Evolutionary conservation across 2,888 invertebrate species (phyloP).

Genomic region (Caenorhabditis sp.): DNA sequence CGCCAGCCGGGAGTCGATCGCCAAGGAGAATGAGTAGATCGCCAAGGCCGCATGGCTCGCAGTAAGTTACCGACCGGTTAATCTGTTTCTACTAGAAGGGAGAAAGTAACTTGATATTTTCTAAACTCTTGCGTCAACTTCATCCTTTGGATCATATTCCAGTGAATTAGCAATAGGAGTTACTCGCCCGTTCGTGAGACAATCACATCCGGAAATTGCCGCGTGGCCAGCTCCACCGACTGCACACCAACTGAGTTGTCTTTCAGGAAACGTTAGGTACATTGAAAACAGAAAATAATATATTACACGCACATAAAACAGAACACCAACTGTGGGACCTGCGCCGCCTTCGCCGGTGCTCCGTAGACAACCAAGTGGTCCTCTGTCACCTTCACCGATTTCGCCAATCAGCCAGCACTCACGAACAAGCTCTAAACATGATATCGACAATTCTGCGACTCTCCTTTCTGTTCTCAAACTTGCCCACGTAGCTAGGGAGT

Average conservation of each 20-base stretch:
- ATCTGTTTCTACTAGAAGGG: neutral
- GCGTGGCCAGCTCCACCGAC: conserved; percentile 77
- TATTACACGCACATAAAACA: neutral
- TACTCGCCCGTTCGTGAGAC: conserved; percentile 58
- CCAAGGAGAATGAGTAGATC: conserved; percentile 60
- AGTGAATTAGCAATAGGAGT: conserved; percentile 57
- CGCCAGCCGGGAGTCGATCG: conserved; percentile 57
- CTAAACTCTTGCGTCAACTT: conserved; percentile 6
- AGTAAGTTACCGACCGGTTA: conserved; percentile 45
- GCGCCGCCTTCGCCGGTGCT: conserved; percentile 56
- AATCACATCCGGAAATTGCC: conserved; percentile 76
- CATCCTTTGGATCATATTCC: conserved; percentile 16
- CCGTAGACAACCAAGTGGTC: conserved; percentile 35
- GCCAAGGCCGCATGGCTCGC: conserved; percentile 53
- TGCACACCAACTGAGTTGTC: conserved; percentile 50
- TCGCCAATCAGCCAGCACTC: conserved; percentile 58
- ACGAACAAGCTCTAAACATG: conserved; percentile 56
- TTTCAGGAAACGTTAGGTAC: conserved; percentile 62
- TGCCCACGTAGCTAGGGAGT: conserved; percentile 63
- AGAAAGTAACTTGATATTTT: conserved; percentile 15
- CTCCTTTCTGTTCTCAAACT: conserved; percentile 49
- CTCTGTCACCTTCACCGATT: conserved; percentile 58
- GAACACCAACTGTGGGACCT: conserved; percentile 55
- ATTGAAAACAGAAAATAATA: neutral
- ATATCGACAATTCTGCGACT: conserved; percentile 59